These are phyloP conservation scores for Drosophila sp. DNA, from an alignment of 1,140 invertebrate species.

Conservation along the genomic window DNA sequence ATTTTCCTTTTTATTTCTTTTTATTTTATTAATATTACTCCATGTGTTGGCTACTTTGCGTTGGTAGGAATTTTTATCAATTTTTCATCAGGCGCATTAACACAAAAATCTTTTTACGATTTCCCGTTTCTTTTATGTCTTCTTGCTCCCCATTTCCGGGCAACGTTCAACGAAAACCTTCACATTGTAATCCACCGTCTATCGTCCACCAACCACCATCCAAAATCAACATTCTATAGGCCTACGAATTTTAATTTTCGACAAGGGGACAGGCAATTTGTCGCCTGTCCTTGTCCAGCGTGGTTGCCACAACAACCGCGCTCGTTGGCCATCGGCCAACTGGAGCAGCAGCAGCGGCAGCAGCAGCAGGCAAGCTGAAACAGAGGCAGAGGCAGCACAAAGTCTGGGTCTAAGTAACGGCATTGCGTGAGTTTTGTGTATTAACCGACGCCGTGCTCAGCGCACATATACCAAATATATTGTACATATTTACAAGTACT, in stretches of 20 bases:
- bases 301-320: conserved; percentile 23
- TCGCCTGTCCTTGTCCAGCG: conserved; percentile 40
- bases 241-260: conserved; percentile 84
- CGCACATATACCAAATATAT: conserved; percentile 49
- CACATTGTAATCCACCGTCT: conserved; percentile 33
- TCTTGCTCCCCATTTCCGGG: conserved; percentile 42
- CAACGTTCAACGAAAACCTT: conserved; percentile 1
- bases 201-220: background rate
- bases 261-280: conserved; percentile 68
- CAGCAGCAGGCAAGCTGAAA: conserved; percentile 3
- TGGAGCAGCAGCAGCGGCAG: conserved; percentile 21
- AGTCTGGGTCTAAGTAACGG: conserved; percentile 63
- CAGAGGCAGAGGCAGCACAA: conserved; percentile 65
- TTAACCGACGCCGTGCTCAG: conserved; percentile 55
- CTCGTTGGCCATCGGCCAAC: conserved; percentile 24
- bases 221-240: conserved; percentile 45
- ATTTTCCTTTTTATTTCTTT: conserved; percentile 7
- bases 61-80: conserved; percentile 38
- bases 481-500: background rate
- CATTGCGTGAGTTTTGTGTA: conserved; percentile 71
- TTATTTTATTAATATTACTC: conserved; percentile 57
- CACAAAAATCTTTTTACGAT: conserved; percentile 65
- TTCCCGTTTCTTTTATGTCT: conserved; percentile 52
- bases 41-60: conserved; percentile 12
- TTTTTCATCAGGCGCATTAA: conserved; percentile 58